These are phyloP conservation scores for Metacarcinus magister DNA, from an alignment of 2,888 invertebrate species.

Conservation along the genomic window DNA sequence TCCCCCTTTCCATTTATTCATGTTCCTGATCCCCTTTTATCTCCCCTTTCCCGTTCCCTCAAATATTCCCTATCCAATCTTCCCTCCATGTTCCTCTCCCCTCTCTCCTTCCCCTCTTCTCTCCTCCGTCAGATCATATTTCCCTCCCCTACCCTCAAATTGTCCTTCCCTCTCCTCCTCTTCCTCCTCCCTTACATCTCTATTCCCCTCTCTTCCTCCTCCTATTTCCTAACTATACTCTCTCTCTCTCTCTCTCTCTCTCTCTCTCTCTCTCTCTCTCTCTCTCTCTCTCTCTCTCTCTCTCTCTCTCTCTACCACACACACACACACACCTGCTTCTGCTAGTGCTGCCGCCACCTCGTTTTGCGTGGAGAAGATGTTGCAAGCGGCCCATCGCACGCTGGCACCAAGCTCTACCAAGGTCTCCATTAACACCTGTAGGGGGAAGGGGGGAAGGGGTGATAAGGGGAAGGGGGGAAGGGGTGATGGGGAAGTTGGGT, in stretches of 20 bases:
- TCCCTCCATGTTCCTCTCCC: neutral
- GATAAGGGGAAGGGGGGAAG: neutral
- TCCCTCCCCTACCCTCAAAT: neutral
- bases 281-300: neutral
- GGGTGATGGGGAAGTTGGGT: neutral
- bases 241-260: neutral
- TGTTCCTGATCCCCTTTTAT: neutral
- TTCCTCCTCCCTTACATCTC: neutral
- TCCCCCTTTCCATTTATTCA: neutral
- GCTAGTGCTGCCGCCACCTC: conserved; percentile 98
- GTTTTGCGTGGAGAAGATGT: conserved; percentile 99
- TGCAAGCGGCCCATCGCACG: conserved; percentile 97
- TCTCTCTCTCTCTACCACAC: neutral
- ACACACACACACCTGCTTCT: conserved; percentile 87
- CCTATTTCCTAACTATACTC: neutral
- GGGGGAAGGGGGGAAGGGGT: conserved; percentile 74
- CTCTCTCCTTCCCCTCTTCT: neutral
- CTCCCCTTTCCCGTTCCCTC: neutral
- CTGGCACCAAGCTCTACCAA: conserved; percentile 85
- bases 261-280: neutral
- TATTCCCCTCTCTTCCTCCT: neutral
- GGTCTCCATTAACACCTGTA: conserved; percentile 86
- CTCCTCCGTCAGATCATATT: neutral
- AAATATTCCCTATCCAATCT: neutral
- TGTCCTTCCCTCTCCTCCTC: neutral